These are phyloP conservation scores for Drosophila novamexicana DNA, from an alignment of 1,140 invertebrate species.

Conservation along the genomic window DNA sequence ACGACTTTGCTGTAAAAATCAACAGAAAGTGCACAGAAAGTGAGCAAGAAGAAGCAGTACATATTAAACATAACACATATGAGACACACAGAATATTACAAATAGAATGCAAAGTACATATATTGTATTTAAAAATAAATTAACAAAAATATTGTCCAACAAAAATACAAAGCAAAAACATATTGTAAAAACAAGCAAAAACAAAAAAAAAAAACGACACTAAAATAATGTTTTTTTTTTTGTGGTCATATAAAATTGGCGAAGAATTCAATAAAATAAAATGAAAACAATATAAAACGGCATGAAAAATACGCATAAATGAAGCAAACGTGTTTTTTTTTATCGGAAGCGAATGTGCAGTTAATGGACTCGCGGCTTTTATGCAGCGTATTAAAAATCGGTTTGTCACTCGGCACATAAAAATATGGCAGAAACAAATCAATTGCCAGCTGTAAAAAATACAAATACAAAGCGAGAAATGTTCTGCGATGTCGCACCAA, in stretches of 20 bases:
- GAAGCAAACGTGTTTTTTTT: slow-evolving; percentile 53
- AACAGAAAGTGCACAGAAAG: neutral
- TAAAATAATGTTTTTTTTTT: slow-evolving; percentile 35
- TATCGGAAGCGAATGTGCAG: slow-evolving; percentile 31
- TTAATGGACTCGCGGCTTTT: slow-evolving; percentile 36
- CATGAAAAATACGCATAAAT: slow-evolving; percentile 71
- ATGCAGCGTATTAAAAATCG: slow-evolving; percentile 34
- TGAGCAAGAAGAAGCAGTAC: slow-evolving; percentile 18
- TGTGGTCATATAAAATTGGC: slow-evolving; percentile 32
- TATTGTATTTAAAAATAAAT: slow-evolving; percentile 70
- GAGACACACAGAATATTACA: slow-evolving; percentile 54
- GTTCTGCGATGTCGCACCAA: neutral
- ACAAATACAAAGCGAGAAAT: neutral
- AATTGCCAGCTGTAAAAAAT: slow-evolving; percentile 38
- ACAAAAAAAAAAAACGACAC: slow-evolving; percentile 15
- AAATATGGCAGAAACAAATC: slow-evolving; percentile 54
- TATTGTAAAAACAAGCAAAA: slow-evolving; percentile 33
- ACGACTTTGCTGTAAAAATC: slow-evolving; percentile 47
- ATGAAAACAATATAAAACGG: slow-evolving; percentile 55
- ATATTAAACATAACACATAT: slow-evolving; percentile 35
- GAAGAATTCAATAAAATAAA: slow-evolving; percentile 62
- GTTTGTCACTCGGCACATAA: slow-evolving; percentile 21
- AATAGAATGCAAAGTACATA: slow-evolving; percentile 64
- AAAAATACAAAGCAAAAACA: slow-evolving; percentile 54
- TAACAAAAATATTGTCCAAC: slow-evolving; percentile 70